phyloP scores from a whole-genome alignment of 2,797 vertebrate species.

The Crenichthys baileyi region DNA sequence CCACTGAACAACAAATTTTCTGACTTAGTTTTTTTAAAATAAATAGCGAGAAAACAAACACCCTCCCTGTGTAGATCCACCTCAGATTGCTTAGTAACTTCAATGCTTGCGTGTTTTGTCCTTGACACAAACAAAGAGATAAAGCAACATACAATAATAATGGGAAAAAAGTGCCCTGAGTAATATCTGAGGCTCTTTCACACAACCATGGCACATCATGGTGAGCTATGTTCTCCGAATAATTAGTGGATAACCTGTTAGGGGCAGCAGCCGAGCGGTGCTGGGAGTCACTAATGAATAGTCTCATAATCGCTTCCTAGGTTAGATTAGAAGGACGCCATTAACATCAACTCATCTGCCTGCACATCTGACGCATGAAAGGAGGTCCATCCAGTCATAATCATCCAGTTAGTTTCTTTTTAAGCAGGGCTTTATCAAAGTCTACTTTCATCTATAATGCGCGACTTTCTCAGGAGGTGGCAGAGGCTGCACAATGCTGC shows the following conservation, averaged over 20 bases:
- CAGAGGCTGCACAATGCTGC: conserved; percentile 39
- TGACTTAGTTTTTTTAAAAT: conserved; percentile 41
- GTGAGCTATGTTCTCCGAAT: conserved; percentile 60
- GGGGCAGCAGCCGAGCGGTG: conserved; percentile 55
- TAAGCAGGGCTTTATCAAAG: conserved; percentile 71
- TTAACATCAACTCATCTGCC: conserved; percentile 72
- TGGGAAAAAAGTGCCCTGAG: conserved; percentile 5
- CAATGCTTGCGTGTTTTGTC: conserved; percentile 42
- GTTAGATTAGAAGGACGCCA: conserved; percentile 73
- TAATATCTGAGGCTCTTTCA: conserved; percentile 28
- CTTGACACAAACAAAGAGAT: conserved; percentile 55
- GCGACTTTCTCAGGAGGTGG: conserved; percentile 63
- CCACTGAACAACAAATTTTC: conserved; percentile 36
- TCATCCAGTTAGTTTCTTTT: conserved; percentile 69
- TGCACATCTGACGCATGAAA: conserved; percentile 73
- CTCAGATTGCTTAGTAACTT: conserved; percentile 48
- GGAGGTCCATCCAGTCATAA: conserved; percentile 64
- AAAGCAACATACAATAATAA: neutral
- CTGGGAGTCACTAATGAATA: conserved; percentile 72
- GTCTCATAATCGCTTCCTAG: conserved; percentile 70
- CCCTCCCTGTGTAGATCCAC: conserved; percentile 15
- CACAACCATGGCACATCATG: conserved; percentile 44
- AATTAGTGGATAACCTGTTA: conserved; percentile 68
- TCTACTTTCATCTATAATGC: conserved; percentile 72
- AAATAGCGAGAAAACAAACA: conserved; percentile 49